These are phyloP conservation scores for Xanthia icteritia DNA, from an alignment of 2,888 invertebrate species.

Conservation along the genomic window DNA sequence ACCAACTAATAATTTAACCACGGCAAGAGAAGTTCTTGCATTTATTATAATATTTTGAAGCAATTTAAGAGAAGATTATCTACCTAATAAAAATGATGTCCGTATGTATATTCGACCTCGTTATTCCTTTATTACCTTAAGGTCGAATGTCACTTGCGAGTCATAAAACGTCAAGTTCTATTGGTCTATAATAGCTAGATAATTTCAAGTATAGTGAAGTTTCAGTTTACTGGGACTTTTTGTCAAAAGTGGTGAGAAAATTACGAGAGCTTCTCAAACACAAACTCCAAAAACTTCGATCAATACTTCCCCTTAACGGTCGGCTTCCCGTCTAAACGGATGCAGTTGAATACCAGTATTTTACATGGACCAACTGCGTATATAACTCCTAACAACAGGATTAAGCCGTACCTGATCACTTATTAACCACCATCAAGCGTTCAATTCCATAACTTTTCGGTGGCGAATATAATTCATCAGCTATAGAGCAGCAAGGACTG, in stretches of 20 bases:
- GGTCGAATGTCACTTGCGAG: neutral
- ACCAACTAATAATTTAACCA: neutral
- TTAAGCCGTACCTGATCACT: conserved; percentile 35
- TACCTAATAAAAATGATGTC: neutral
- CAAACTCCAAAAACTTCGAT: neutral
- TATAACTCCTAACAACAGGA: conserved; percentile 12
- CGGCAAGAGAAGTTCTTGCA: neutral
- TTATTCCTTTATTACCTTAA: neutral
- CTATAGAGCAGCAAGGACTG: conserved; percentile 53
- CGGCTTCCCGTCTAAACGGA: neutral
- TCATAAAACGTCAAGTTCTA: neutral
- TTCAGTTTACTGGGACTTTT: neutral
- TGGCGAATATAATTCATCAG: conserved; percentile 56
- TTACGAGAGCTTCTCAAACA: too few species aligned
- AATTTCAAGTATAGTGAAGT: neutral
- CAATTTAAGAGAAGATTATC: neutral
- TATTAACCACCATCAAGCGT: conserved; percentile 48
- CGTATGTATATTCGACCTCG: neutral
- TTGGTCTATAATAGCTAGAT: neutral
- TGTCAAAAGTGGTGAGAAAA: neutral
- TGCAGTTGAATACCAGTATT: neutral
- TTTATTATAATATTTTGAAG: neutral
- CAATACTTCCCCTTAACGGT: conserved; percentile 8
- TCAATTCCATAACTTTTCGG: conserved; percentile 60
- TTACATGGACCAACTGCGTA: neutral